These are phyloP conservation scores for Xestia sexstrigata DNA, from an alignment of 2,888 invertebrate species.

Conservation along the genomic window DNA sequence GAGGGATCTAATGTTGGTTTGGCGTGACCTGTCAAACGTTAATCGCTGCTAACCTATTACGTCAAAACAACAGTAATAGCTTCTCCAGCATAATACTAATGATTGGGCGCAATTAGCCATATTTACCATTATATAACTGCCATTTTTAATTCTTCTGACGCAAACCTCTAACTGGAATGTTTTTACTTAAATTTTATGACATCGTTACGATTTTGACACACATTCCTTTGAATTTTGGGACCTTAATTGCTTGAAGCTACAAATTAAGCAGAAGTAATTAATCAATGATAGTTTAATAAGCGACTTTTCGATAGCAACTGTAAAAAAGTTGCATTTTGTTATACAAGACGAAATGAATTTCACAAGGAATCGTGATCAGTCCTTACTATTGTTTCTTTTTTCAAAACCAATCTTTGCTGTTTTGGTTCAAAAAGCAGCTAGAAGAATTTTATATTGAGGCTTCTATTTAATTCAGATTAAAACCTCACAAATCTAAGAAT, in stretches of 20 bases:
- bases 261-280: slow-evolving; percentile 21
- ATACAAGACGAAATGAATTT: neutral
- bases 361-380: neutral
- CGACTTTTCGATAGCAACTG: neutral
- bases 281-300: slow-evolving; percentile 12
- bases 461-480: neutral
- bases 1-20: slow-evolving; percentile 55
- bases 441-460: no score
- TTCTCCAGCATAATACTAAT: slow-evolving; percentile 71
- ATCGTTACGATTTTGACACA: slow-evolving; percentile 36
- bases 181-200: slow-evolving; percentile 50
- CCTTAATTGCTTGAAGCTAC: slow-evolving; percentile 26
- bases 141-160: slow-evolving; percentile 52
- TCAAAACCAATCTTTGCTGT: accelerated
- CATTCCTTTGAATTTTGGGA: slow-evolving; percentile 36
- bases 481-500: neutral
- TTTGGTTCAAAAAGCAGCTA: neutral
- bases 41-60: slow-evolving; percentile 62
- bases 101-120: slow-evolving; percentile 74
- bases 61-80: slow-evolving; percentile 66
- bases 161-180: slow-evolving; percentile 43
- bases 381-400: neutral
- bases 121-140: slow-evolving; percentile 72
- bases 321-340: neutral
- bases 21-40: slow-evolving; percentile 67